These are phyloP conservation scores for Ophioderma brevispina DNA, from an alignment of 35 echinoderm and acorn worm species.

Conservation along the genomic window DNA sequence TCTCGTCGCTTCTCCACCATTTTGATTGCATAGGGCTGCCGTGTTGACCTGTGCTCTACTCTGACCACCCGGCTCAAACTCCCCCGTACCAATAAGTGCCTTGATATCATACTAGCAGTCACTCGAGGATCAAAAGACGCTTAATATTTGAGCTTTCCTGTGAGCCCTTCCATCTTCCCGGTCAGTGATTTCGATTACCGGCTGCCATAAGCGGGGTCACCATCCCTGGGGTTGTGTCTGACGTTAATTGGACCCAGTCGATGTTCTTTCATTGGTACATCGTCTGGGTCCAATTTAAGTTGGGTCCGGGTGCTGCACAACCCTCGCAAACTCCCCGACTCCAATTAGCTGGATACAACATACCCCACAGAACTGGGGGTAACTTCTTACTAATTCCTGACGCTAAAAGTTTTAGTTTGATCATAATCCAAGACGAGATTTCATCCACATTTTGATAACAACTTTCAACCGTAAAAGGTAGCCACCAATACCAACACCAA, in stretches of 20 bases:
- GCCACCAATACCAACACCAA: neutral
- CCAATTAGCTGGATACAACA: neutral
- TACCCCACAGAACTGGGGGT: neutral
- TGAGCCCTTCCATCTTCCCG: neutral
- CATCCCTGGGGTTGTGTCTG: neutral
- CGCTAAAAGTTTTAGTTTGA: neutral
- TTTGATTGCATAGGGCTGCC: conserved; percentile 97
- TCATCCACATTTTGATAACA: neutral
- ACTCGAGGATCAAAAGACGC: conserved; percentile 96
- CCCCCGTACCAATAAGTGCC: conserved; percentile 90
- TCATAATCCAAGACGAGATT: neutral
- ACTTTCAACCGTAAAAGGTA: neutral
- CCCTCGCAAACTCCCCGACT: neutral
- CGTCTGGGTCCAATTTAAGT: neutral
- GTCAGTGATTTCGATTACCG: neutral
- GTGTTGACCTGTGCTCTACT: conserved; percentile 88
- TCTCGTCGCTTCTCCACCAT: conserved; percentile 95
- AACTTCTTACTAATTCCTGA: neutral
- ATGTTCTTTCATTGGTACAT: neutral
- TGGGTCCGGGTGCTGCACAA: neutral
- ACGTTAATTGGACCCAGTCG: neutral
- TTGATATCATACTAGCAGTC: conserved; percentile 93
- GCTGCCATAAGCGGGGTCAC: neutral
- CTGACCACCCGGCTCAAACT: conserved; percentile 92
- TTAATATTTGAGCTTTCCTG: conserved; percentile 77